Conservation (phyloP, 2,113 vertebrate genomes). For the Blennius ocellaris region DNA sequence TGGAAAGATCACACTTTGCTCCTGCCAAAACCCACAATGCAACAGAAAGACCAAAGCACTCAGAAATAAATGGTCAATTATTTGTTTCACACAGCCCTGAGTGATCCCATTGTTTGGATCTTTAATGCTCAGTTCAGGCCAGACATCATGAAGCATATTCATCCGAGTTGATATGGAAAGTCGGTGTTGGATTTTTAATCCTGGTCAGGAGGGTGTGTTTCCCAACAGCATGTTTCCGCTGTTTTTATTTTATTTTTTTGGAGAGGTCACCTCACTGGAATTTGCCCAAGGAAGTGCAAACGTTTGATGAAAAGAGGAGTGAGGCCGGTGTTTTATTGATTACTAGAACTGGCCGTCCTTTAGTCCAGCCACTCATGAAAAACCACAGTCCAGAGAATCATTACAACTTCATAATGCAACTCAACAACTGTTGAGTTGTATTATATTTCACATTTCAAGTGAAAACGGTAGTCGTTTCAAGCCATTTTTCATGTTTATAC, state of each 20-base stretch:
- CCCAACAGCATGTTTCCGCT: slow-evolving; percentile 31
- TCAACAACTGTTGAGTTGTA: too few species aligned
- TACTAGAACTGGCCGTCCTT: slow-evolving; percentile 61
- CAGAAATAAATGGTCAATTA: slow-evolving; percentile 1
- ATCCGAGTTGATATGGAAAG: background rate
- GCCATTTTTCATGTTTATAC: too few species aligned
- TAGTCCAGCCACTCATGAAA: slow-evolving; percentile 27
- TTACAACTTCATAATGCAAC: slow-evolving; percentile 4
- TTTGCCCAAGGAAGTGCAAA: slow-evolving; percentile 59
- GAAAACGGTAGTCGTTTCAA: too few species aligned
- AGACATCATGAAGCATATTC: background rate
- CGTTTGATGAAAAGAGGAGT: slow-evolving; percentile 42
- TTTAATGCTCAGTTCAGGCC: slow-evolving; percentile 13
- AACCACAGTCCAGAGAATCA: background rate
- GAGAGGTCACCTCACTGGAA: slow-evolving; percentile 60
- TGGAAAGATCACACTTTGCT: background rate
- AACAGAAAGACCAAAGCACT: background rate
- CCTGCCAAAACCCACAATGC: background rate
- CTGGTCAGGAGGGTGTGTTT: slow-evolving; percentile 33
- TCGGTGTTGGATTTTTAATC: background rate
- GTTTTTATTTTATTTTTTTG: slow-evolving; percentile 57
- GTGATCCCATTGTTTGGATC: background rate
- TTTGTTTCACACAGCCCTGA: slow-evolving; percentile 1
- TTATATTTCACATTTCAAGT: too few species aligned
- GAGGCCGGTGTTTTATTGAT: slow-evolving; percentile 40